Evolutionary conservation across 1,140 invertebrate genomes (phyloP).

Genomic region (Chionoecetes opilio): DNA sequence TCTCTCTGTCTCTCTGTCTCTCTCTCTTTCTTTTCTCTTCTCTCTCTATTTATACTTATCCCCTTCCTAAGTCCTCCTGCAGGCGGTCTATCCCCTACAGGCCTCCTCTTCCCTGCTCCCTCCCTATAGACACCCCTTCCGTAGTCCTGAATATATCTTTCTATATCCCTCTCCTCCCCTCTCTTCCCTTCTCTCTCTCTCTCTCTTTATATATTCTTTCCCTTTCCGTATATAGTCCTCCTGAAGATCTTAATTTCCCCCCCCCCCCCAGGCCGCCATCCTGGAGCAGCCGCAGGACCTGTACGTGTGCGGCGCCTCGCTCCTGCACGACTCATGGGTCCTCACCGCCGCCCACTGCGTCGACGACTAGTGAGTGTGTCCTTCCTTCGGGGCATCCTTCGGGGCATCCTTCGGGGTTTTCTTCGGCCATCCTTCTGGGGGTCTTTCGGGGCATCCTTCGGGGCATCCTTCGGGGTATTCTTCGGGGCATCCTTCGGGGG

Average conservation of each 20-base stretch:
- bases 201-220: no score
- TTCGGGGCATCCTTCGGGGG: no score
- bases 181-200: no score
- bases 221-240: no score
- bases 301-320: constrained; percentile 86
- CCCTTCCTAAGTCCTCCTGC: no score
- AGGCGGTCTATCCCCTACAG: no score
- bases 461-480: no score
- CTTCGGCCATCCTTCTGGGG: no score
- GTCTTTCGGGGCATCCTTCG: no score
- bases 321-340: constrained; percentile 85
- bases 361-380: constrained; percentile 84
- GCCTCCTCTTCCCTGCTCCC: no score
- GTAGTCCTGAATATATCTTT: not conserved
- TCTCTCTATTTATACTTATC: no score
- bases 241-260: not conserved
- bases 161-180: not conserved
- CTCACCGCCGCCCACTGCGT: constrained; percentile 88
- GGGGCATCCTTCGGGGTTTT: no score
- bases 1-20: not conserved
- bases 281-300: constrained; percentile 84
- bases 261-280: constrained; percentile 83
- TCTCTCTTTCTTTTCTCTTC: not conserved
- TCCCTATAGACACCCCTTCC: not conserved
- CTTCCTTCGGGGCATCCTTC: not conserved